Percentiles rank a stretch among this genome's conserved stretches.
Evolutionary conservation across 2,888 invertebrate genomes (phyloP).

Genomic region (Rhingia rostrata): DNA sequence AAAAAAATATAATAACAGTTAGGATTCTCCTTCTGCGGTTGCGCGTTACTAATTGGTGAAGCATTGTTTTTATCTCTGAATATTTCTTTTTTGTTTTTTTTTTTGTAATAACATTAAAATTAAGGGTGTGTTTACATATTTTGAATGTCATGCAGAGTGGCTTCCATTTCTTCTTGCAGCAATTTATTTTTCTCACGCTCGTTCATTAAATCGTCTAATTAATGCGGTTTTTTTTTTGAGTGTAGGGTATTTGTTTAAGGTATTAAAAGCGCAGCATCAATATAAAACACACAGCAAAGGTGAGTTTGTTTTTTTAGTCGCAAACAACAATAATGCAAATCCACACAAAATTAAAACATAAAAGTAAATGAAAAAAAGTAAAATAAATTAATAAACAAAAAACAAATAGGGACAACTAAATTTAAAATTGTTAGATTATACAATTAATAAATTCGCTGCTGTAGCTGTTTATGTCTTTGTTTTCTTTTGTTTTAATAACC

Average conservation of each 20-base stretch:
- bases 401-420: constrained; percentile 71
- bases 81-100: constrained; percentile 54
- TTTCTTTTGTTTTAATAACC: constrained; percentile 2
- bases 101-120: constrained; percentile 66
- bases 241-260: constrained; percentile 44
- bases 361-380: constrained; percentile 72
- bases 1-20: constrained; percentile 50
- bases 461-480: constrained; percentile 44
- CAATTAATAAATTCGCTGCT: not conserved
- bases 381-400: constrained; percentile 73
- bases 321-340: constrained; percentile 73
- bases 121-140: constrained; percentile 90
- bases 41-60: constrained; percentile 48
- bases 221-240: constrained; percentile 5
- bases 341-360: constrained; percentile 74
- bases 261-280: constrained; percentile 76
- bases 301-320: constrained; percentile 68
- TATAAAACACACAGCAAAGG: constrained; percentile 66
- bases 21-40: constrained; percentile 54
- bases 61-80: constrained; percentile 53
- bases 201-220: constrained; percentile 96
- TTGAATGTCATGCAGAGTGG: constrained; percentile 99
- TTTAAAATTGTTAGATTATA: constrained; percentile 45
- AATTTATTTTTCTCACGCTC: constrained; percentile 98
- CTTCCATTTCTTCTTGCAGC: constrained; percentile 99